Conservation (phyloP, 2,888 invertebrate genomes). For the Parnassius mnemosyne region DNA sequence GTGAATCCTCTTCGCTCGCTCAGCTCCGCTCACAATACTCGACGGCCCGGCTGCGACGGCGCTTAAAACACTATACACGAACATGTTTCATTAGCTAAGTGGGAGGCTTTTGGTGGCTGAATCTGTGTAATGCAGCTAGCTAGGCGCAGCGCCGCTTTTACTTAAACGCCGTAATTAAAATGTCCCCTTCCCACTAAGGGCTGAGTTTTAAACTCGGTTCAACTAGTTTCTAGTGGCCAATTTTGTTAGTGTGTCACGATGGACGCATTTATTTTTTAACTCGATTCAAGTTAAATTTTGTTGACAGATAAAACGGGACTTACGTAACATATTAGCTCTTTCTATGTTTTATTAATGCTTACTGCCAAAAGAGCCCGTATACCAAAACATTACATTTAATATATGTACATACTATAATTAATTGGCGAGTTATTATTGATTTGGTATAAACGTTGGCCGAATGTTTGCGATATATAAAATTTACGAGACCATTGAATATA, state of each 20-base stretch:
- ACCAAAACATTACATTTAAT: no score
- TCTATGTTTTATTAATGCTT: no score
- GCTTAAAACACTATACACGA: conserved; percentile 76
- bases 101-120: conserved; percentile 80
- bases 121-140: conserved; percentile 77
- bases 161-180: conserved; percentile 80
- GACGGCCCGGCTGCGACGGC: conserved; percentile 51
- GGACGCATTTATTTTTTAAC: conserved; percentile 23
- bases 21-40: conserved; percentile 61
- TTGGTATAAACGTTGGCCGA: no score
- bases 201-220: conserved; percentile 74
- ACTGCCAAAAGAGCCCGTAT: no score
- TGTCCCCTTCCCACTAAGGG: conserved; percentile 67
- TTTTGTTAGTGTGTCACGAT: conserved; percentile 64
- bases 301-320: conserved; percentile 1
- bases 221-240: conserved; percentile 74
- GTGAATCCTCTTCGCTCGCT: conserved; percentile 63
- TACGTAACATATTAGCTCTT: no score
- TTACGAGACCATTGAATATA: no score
- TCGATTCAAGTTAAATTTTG: conserved; percentile 19
- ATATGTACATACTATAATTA: no score
- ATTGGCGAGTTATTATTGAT: no score
- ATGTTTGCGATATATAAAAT: no score
- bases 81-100: conserved; percentile 82
- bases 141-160: conserved; percentile 75